A percentile compares a stretch with the other conserved stretches of the same genome.
Conservation (phyloP, 2,113 vertebrate species). For the Crotalus horridus region DNA sequence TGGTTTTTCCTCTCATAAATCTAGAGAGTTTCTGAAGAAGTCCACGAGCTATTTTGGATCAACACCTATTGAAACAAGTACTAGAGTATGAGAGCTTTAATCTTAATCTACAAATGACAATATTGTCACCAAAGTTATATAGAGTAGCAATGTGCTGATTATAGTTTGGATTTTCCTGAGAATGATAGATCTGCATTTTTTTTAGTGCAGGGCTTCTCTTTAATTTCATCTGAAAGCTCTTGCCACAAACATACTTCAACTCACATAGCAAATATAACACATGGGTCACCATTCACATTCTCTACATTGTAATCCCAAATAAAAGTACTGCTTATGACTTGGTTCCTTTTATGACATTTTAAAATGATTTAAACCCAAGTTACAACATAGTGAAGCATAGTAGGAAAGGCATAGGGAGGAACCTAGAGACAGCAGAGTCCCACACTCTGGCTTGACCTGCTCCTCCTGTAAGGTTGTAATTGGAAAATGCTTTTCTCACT, state of each 20-base stretch:
- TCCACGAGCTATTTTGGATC: slow-evolving; percentile 55
- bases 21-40: slow-evolving; percentile 54
- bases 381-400: neutral
- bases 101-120: neutral
- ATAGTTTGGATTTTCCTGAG: neutral
- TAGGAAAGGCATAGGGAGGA: neutral
- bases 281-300: neutral
- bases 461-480: neutral
- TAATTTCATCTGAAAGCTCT: neutral
- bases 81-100: neutral
- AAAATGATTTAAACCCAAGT: neutral
- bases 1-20: slow-evolving; percentile 53
- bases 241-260: neutral
- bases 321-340: neutral
- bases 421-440: neutral
- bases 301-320: neutral
- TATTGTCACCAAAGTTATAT: neutral
- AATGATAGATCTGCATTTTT: neutral
- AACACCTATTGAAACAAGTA: slow-evolving; percentile 23
- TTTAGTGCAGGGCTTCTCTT: neutral
- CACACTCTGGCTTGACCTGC: neutral
- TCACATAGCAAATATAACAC: neutral
- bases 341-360: neutral
- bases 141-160: neutral
- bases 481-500: neutral